Base-by-base conservation (phyloP, 2,888 invertebrate species). In the Pandemis heparana region DNA sequence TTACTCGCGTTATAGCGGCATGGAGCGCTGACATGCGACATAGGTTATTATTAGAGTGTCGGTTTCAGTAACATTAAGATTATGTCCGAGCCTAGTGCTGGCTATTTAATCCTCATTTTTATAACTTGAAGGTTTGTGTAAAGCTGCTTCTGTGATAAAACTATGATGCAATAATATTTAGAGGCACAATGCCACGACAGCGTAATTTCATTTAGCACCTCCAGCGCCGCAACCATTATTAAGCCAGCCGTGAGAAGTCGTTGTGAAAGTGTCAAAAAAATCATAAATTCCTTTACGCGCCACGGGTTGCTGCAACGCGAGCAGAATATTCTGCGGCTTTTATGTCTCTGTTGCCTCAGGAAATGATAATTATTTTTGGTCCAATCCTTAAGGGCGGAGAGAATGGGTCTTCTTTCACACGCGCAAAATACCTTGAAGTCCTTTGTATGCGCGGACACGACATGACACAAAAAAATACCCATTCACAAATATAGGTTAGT, bases 331-430 rank as follows among this genome's bases (percentile, higher is more conserved):
- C 78, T 65, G 71, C 75, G 80, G 81, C 80, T 82, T 83, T 83
- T 84, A 83, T 83, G 82, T 85, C 82, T 80, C 83, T 74, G 78
- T 85, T 85, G 90, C 94, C 93, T 91, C 94, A 94, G 94, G 94
- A 94, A 94, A 94, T 94, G 93, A 94, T 93, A 92, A 95, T 95
- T 94, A 94, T 93, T 91, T 92, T 89, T 90, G 90, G 88, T 87
- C 84, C 88, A 89, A 86, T 89, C 90, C 88, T 87, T 88, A 87
- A 86, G 87, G 87, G 86, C 85, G 86, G 85, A 89, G 86, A 89
- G 90, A 92, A 91, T 89, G 88, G 87, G 77, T 88, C 89, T 84
- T 90, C 90, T 93, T 94, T 93, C 94, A 93, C 90, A 92, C 90
- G 92, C 87, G 90, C 90, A 88, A 91, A 94, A 92, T 92, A 92